A percentile compares a stretch with the other conserved stretches of the same genome.
Evolutionary conservation across 92 coral and sea anemone genomes (phyloP).

Genomic region (Palythoa grandis): DNA sequence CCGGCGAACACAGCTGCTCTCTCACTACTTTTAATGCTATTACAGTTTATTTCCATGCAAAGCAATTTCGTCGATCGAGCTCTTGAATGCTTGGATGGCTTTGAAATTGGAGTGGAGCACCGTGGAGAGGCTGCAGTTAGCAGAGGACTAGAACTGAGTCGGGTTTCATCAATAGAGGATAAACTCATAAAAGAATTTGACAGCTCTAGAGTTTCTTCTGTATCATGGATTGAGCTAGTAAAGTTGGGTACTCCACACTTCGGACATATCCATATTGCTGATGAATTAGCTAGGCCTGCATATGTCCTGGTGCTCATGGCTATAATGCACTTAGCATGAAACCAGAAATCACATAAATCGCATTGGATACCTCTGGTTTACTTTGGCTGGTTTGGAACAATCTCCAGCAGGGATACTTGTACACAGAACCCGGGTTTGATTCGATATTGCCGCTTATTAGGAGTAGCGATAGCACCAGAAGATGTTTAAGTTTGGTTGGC

Average conservation of each 20-base stretch:
- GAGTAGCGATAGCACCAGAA: conserved; percentile 8
- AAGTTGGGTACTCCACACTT: conserved; percentile 7
- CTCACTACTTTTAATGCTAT: too few relatives aligned
- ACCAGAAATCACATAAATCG: conserved; percentile 1
- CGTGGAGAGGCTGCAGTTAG: too few relatives aligned
- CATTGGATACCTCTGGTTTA: conserved; percentile 15
- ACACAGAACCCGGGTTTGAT: conserved; percentile 13
- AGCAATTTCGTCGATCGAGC: too few relatives aligned
- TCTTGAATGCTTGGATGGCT: too few relatives aligned
- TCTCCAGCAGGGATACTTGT: conserved; percentile 8
- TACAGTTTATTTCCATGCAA: too few relatives aligned
- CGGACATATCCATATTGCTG: background rate
- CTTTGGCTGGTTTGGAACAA: conserved; percentile 18
- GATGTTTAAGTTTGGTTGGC: conserved; percentile 37
- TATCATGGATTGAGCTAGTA: background rate
- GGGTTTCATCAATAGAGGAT: too few relatives aligned
- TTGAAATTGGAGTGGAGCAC: too few relatives aligned
- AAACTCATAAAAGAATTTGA: too few relatives aligned
- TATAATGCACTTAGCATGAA: conserved; percentile 4
- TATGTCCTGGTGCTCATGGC: conserved; percentile 8
- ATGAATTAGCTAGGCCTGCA: conserved; percentile 3
- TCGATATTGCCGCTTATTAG: conserved; percentile 3
- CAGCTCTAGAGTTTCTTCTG: too few relatives aligned
- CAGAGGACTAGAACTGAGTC: too few relatives aligned
- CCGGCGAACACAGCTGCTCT: too few relatives aligned